Percentiles rank a stretch among this genome's conserved stretches.
phyloP scores from a whole-genome alignment of 1,140 invertebrate genomes.

The Pygmarrhopalites habei region DNA sequence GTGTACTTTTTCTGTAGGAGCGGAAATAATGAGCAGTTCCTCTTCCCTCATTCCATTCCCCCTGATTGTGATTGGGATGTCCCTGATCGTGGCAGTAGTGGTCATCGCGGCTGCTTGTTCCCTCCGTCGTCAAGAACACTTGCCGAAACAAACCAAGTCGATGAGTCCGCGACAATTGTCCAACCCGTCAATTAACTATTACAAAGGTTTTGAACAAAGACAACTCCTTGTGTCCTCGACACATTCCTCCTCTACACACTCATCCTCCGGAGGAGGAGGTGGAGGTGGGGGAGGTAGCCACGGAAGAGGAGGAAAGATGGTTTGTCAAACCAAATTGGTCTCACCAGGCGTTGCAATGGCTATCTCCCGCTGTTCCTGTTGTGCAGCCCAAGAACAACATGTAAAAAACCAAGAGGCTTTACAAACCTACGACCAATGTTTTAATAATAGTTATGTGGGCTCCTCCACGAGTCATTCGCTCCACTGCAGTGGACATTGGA shows the following conservation, averaged over 20 bases:
- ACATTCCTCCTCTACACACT: conserved; percentile 24
- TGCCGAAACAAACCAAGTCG: conserved; percentile 19
- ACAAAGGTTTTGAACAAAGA: conserved; percentile 20
- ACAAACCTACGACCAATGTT: conserved; percentile 28
- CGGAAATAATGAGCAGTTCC: conserved; percentile 26
- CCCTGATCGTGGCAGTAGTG: conserved; percentile 22
- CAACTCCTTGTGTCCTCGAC: conserved; percentile 30
- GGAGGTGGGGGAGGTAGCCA: not conserved
- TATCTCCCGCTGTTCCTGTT: conserved; percentile 32
- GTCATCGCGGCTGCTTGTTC: conserved; percentile 30
- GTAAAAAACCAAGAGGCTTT: not conserved
- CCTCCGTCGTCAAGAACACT: conserved; percentile 22
- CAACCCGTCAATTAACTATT: conserved; percentile 13
- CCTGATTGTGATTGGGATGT: conserved; percentile 31
- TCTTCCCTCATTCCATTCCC: conserved; percentile 29
- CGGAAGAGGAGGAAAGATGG: conserved; percentile 6
- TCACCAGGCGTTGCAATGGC: conserved; percentile 20
- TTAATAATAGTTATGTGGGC: conserved; percentile 16
- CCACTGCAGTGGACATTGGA: conserved; percentile 32
- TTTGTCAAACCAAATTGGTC: conserved; percentile 16
- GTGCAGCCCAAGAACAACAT: conserved; percentile 9
- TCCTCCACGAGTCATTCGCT: conserved; percentile 30
- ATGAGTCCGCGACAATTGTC: conserved; percentile 19
- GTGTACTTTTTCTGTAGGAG: conserved; percentile 20
- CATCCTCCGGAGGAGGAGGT: not conserved